phyloP scores from a whole-genome alignment of 2,888 invertebrate species.

The Diploptera punctata region DNA sequence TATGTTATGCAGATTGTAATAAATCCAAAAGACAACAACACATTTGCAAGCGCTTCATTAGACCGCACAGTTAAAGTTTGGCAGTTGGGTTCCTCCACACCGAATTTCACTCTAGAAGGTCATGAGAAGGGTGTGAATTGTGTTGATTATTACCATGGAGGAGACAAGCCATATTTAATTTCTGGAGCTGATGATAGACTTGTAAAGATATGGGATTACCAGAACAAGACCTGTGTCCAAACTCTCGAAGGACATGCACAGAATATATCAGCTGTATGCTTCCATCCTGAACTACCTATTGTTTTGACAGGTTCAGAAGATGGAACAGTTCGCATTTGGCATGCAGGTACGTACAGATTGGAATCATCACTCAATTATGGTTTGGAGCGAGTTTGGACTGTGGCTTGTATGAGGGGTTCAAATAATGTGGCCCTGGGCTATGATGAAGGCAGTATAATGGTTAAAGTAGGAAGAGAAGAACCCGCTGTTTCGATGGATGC shows the following conservation, averaged over 20 bases:
- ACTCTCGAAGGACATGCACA: conserved; percentile 97
- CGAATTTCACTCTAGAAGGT: conserved; percentile 97
- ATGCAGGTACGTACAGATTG: conserved; percentile 96
- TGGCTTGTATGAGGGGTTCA: conserved; percentile 89
- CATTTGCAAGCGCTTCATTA: conserved; percentile 98
- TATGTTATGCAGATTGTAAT: conserved; percentile 99
- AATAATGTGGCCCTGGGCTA: conserved; percentile 98
- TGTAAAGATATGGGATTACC: conserved; percentile 99
- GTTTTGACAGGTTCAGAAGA: conserved; percentile 98
- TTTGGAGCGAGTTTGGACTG: conserved; percentile 97
- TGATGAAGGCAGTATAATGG: conserved; percentile 95
- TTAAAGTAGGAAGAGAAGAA: conserved; percentile 97
- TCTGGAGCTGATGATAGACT: conserved; percentile 98
- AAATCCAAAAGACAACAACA: conserved; percentile 99
- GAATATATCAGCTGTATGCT: conserved; percentile 94
- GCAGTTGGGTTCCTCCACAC: conserved; percentile 97
- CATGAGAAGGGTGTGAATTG: conserved; percentile 99
- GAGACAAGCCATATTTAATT: conserved; percentile 98
- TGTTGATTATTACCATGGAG: conserved; percentile 98
- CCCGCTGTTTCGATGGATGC: conserved; percentile 99
- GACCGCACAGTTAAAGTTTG: conserved; percentile 98
- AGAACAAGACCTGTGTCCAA: conserved; percentile 99
- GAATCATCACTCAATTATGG: conserved; percentile 98
- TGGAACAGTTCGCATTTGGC: conserved; percentile 97
- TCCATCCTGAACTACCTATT: conserved; percentile 98